Conservation (phyloP, 1,140 invertebrate genomes). For the Lineus longissimus region DNA sequence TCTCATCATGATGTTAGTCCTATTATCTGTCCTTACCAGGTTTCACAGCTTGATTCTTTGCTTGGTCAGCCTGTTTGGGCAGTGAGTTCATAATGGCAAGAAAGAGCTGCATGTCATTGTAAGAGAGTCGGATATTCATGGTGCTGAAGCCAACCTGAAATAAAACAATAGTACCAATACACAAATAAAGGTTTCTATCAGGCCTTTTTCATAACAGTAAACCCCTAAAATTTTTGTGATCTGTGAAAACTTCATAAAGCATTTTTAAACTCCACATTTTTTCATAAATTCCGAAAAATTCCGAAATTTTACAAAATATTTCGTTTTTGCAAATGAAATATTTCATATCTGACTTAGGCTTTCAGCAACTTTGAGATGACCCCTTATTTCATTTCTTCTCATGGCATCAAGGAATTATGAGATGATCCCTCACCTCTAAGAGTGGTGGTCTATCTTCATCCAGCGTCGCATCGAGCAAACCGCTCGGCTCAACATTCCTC, state of each 20-base stretch:
- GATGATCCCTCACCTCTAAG: constrained; percentile 47
- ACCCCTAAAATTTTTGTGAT: too few species aligned
- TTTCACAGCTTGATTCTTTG: constrained; percentile 18
- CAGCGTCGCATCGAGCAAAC: constrained; percentile 52
- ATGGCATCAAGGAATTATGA: too few species aligned
- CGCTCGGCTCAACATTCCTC: constrained; percentile 32
- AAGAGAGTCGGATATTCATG: constrained; percentile 82
- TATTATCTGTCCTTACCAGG: too few species aligned
- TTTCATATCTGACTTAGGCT: too few species aligned
- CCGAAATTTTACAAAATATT: too few species aligned
- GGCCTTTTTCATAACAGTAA: neutral
- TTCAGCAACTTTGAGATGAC: too few species aligned
- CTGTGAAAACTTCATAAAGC: too few species aligned
- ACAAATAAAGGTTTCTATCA: neutral
- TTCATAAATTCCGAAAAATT: too few species aligned
- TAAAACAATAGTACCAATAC: constrained; percentile 7
- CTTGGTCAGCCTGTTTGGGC: constrained; percentile 48
- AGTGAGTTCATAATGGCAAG: constrained; percentile 80
- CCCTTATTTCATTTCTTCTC: too few species aligned
- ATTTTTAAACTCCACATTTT: too few species aligned
- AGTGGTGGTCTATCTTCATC: constrained; percentile 38
- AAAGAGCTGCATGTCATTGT: constrained; percentile 91
- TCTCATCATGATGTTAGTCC: too few species aligned
- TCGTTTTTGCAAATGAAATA: too few species aligned
- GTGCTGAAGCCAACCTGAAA: constrained; percentile 38